Evolutionary conservation across 2,797 vertebrate species (phyloP), one percentile per base, ranked within the genome.

Genomic region (Coregonus ussuriensis): DNA sequence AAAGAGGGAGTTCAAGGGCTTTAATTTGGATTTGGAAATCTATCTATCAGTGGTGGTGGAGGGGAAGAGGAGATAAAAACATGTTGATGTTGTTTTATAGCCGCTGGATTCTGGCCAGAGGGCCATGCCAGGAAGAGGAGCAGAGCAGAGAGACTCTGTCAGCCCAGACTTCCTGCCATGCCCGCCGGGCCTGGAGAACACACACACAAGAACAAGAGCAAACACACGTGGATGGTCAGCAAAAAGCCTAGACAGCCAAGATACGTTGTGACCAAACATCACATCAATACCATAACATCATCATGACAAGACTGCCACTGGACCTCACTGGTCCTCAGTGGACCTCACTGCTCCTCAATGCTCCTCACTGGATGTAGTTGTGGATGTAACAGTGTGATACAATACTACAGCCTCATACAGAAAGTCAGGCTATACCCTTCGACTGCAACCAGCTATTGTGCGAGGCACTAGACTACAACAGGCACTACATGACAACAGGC

Each of bases 71-170:
- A 81, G 82, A 81, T 79, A 82, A 87, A 88, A 85, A 77, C 69
- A 76, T 79, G 79, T 53, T 76, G 81, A 87, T 86, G 41, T 54
- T 81, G 76, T 84, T 88, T 90, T 86, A 82, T 77, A 75, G 71
- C 79, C 74, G 15, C 65, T 74, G 83, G 76, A 69, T 66, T 74
- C 41, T n/a, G 47, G 74, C 76, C 79, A 84, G 75, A 65, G 31
- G 62, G 21, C 62, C 21, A 25, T 65, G 62, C 11, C 25, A 65
- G 62, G 62, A 65, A 65, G 62, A 6, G 25, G 62, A 65, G 62
- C 2, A 7, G 62, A 29, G 62, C 63, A 69, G 29, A 41, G 5
- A 75, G 51, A 71, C 6, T 47, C 75, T 25, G n/a, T 59, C 53
- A 70, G 33, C 35, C 62, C 63, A 68, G 54, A 54, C 53, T 5